Percentiles rank a stretch among this genome's conserved stretches.
Conservation (phyloP, 2,888 invertebrate genomes). For the Electrophaes corylata region DNA sequence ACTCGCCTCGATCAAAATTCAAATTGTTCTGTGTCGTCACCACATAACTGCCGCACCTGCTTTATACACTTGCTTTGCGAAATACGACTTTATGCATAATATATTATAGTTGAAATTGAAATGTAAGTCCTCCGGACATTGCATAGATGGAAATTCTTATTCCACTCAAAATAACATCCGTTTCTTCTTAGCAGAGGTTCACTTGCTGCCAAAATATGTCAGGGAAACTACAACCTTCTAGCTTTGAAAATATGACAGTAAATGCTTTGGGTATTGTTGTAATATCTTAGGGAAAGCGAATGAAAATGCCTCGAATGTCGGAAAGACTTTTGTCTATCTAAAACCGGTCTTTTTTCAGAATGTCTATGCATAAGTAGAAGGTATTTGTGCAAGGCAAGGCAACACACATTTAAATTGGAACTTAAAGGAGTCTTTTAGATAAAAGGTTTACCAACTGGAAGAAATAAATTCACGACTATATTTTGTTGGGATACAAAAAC, state of each 20-base stretch:
- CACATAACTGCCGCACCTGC: slow-evolving; percentile 63
- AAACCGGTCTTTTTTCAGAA: slow-evolving; percentile 44
- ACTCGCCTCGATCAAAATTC: slow-evolving; percentile 78
- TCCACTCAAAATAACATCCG: slow-evolving; percentile 80
- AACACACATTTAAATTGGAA: slow-evolving; percentile 23
- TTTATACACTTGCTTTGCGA: slow-evolving; percentile 43
- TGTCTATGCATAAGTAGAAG: slow-evolving; percentile 24
- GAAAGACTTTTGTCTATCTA: slow-evolving; percentile 55
- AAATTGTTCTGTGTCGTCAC: slow-evolving; percentile 78
- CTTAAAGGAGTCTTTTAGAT: neutral
- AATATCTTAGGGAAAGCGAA: slow-evolving; percentile 51
- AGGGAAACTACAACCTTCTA: slow-evolving; percentile 36
- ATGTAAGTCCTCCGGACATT: slow-evolving; percentile 52
- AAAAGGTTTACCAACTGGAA: neutral
- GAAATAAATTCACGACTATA: too few relatives aligned
- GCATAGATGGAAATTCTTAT: slow-evolving; percentile 80
- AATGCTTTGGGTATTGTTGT: slow-evolving; percentile 35
- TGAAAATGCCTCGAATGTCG: slow-evolving; percentile 47
- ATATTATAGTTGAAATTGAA: slow-evolving; percentile 42
- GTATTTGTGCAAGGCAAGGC: slow-evolving; percentile 3
- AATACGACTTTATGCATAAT: slow-evolving; percentile 37
- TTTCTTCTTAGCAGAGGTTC: slow-evolving; percentile 78
- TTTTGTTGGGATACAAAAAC: too few relatives aligned
- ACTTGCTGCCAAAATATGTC: slow-evolving; percentile 37
- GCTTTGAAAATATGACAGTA: slow-evolving; percentile 21